Base-by-base conservation (phyloP, 1,140 invertebrate species). In the Chelonus insularis region DNA sequence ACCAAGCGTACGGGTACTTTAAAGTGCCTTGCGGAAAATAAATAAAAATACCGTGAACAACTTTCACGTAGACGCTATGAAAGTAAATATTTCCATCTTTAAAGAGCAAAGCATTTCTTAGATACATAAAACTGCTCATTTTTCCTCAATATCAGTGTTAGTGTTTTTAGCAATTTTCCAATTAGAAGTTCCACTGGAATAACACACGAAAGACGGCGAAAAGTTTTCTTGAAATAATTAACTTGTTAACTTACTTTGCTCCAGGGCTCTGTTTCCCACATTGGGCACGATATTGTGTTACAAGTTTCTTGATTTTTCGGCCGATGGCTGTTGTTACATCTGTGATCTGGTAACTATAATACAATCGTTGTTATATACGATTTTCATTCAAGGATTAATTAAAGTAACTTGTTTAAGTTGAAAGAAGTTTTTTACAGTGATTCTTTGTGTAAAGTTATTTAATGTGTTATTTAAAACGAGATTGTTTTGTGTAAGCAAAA, bases 201-300 rank as follows among this genome's bases (percentile, higher is more conserved):
- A n/a, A n/a, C n/a, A n/a, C n/a, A n/a, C n/a, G n/a, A n/a, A n/a
- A n/a, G n/a, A n/a, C n/a, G n/a, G n/a, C n/a, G n/a, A n/a, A n/a
- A n/a, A n/a, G n/a, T n/a, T n/a, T n/a, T n/a, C n/a, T n/a, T n/a
- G n/a, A n/a, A n/a, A n/a, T n/a, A n/a, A n/a, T n/a, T 1, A 29
- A 39, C 7, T 54, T 34, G 8, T 67, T 3, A 54, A 84, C 88
- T 90, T 85, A 95, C 93, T 76, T 90, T 87, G 60, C 92, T 93
- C 93, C 93, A 96, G 51, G 88, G 85, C 37, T 90, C 88, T 32
- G 88, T 86, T 63, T 91, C 84, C 94, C 94, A 96, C 68, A 86
- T 86, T 21, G 93, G 90, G 80, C 94, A 96, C 23, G 90, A 87
- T 59, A 91, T 85, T 32, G 87, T 84, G 75, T 93, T 94, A 79